Base-by-base conservation (phyloP, 35 echinoderm and acorn worm genomes). In the Heliocidaris erythrogramma region DNA sequence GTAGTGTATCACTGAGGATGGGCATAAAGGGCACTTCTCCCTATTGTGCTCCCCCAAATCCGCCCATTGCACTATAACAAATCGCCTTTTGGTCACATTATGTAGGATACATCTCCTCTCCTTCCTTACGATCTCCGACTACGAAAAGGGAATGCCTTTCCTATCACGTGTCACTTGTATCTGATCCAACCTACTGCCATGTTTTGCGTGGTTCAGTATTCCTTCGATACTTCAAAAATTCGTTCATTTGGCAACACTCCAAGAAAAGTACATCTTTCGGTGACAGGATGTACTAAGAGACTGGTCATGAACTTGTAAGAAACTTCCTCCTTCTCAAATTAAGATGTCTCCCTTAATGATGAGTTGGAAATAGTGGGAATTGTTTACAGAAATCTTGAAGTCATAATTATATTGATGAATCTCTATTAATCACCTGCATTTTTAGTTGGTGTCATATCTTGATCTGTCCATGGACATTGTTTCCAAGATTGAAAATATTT, bases 261-360 rank as follows among this genome's bases (percentile, higher is more conserved):
- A 78, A 56, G 65, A 7, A 78, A n/a, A 78, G 21, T 78, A 21
- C 65, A 78, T 78, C 18, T n/a, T 78, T 8, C 65, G 27, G 27
- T 78, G 7, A 78, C 3, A 78, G 18, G 65, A 78, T 78, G 65
- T 8, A 78, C 65, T 78, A 24, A 78, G 65, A 18, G 65, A 27
- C 65, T 78, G 65, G 65, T 78, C 65, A 78, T 78, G 65, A 78
- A 78, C 65, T 78, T 78, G 65, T 78, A 78, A 78, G 65, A 78
- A 78, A 78, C 65, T 78, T 78, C 18, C 65, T 78, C 65, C 65
- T 78, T 78, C 65, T 78, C 65, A 2, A 78, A 78, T 78, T 17
- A 78, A 78, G 65, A 78, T 78, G 65, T 78, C 65, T 78, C 65
- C 65, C 7, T 78, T 78, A 18, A 78, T 78, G 65, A 78, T 24